Evolutionary conservation across 2,888 invertebrate species (phyloP).

Genomic region (Ophion slaviceki): DNA sequence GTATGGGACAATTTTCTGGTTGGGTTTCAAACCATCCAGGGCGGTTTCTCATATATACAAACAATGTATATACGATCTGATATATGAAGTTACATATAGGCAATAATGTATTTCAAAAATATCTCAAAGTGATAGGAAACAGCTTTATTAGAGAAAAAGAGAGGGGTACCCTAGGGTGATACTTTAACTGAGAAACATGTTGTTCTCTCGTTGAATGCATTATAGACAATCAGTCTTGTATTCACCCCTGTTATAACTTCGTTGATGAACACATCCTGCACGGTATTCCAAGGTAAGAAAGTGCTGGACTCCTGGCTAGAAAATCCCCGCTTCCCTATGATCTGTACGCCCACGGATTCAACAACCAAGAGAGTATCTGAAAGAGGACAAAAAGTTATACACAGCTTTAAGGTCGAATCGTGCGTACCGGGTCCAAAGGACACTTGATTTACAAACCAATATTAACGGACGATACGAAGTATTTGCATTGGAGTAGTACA

Average conservation of each 20-base stretch:
- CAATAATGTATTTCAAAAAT: too few relatives aligned
- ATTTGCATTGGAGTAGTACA: constrained; percentile 70
- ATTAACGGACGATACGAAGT: constrained; percentile 70
- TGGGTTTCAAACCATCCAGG: too few relatives aligned
- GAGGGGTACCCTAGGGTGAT: too few relatives aligned
- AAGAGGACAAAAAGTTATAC: constrained; percentile 52
- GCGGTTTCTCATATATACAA: too few relatives aligned
- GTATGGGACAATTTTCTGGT: too few relatives aligned
- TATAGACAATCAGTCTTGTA: too few relatives aligned
- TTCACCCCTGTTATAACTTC: constrained; percentile 81
- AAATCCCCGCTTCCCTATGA: constrained; percentile 73
- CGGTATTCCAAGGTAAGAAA: constrained; percentile 80
- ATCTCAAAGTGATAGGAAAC: too few relatives aligned
- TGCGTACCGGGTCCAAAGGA: background rate
- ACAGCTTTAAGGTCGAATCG: background rate
- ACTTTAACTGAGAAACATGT: too few relatives aligned
- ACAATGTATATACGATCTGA: too few relatives aligned
- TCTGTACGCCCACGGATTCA: constrained; percentile 80
- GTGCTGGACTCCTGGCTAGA: constrained; percentile 71
- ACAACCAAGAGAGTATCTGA: constrained; percentile 78
- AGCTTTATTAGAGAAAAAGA: too few relatives aligned
- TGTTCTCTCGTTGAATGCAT: too few relatives aligned
- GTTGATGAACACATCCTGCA: constrained; percentile 81
- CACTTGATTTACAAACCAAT: constrained; percentile 71
- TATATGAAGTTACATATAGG: too few relatives aligned